These are phyloP conservation scores for Ageneiosus marmoratus DNA, from an alignment of 2,113 vertebrate genomes.

Conservation along the genomic window DNA sequence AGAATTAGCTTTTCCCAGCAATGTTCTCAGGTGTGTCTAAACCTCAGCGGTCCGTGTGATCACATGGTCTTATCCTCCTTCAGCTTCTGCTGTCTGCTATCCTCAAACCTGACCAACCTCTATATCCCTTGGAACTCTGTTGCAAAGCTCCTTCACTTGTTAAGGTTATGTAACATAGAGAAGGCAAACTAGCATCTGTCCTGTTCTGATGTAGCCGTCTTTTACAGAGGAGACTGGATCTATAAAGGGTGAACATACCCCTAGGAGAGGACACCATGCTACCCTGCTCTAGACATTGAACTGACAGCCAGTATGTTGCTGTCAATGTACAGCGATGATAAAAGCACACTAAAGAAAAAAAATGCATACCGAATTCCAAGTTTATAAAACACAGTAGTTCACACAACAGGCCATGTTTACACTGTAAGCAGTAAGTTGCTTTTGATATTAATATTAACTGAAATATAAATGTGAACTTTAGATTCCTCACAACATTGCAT, in stretches of 20 bases:
- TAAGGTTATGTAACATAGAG: neutral
- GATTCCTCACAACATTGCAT: neutral
- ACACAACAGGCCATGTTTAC: neutral
- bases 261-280: neutral
- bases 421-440: neutral
- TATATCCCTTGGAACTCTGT: too few species aligned
- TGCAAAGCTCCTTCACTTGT: too few species aligned
- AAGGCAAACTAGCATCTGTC: neutral
- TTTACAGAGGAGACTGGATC: neutral
- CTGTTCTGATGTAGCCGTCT: neutral
- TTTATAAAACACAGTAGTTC: neutral
- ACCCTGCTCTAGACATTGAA: neutral
- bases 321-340: neutral
- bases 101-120: too few species aligned
- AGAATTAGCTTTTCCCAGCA: neutral
- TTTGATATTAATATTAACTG: neutral
- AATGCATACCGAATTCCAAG: neutral
- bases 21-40: too few species aligned
- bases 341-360: neutral
- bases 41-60: too few species aligned
- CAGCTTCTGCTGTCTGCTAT: too few species aligned
- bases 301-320: neutral
- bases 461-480: neutral
- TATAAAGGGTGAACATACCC: neutral
- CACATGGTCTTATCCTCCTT: too few species aligned